These are phyloP conservation scores for Cynocephalus volans DNA, from an alignment of 2,113 vertebrate genomes.

Conservation along the genomic window DNA sequence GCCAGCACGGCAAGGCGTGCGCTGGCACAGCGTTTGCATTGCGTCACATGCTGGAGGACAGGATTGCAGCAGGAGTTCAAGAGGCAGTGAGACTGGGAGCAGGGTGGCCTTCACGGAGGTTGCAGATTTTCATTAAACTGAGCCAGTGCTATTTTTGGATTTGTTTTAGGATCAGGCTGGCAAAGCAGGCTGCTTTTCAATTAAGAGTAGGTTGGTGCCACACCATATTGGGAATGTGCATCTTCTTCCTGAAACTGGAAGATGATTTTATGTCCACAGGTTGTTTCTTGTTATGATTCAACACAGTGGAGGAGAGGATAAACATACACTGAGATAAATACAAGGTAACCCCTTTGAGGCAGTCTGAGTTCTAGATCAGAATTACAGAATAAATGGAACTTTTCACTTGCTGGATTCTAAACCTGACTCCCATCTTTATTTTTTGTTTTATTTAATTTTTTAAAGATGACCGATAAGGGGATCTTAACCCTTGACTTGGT, in stretches of 20 bases:
- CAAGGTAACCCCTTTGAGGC: neutral
- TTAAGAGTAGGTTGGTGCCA: neutral
- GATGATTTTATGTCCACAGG: neutral
- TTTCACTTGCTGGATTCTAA: neutral
- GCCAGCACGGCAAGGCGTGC: rapidly evolving
- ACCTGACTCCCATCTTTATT: neutral
- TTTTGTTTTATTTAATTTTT: too few species aligned
- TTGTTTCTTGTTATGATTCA: neutral
- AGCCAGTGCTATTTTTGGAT: neutral
- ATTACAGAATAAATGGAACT: neutral
- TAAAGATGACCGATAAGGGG: too few species aligned
- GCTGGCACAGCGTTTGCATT: rapidly evolving
- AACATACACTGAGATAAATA: neutral
- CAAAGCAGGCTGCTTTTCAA: neutral
- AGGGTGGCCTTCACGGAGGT: neutral
- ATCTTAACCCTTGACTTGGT: too few species aligned
- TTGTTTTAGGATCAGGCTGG: neutral
- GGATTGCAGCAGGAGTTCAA: rapidly evolving
- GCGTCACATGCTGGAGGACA: rapidly evolving
- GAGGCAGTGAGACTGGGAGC: neutral
- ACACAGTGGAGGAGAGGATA: neutral
- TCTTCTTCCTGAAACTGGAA: neutral
- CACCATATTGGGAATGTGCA: neutral
- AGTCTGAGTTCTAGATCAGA: neutral
- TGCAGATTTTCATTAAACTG: neutral